These are phyloP conservation scores for Manduca sexta DNA, from an alignment of 1,140 invertebrate species.

Conservation along the genomic window DNA sequence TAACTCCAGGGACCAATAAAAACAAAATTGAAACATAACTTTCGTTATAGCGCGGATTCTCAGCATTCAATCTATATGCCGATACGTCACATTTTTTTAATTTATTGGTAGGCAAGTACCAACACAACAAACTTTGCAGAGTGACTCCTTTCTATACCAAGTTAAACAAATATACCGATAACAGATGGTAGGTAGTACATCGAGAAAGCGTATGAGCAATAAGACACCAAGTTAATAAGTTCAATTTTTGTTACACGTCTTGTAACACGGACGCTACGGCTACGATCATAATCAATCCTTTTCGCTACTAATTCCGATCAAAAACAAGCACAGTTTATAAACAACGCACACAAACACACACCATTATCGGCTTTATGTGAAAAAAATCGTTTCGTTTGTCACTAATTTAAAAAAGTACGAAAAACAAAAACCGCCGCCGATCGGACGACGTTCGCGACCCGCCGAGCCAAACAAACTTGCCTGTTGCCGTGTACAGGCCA, in stretches of 20 bases:
- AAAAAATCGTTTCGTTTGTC: slow-evolving; percentile 49
- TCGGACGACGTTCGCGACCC: slow-evolving; percentile 48
- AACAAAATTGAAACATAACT: no score
- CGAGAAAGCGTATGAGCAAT: slow-evolving; percentile 1
- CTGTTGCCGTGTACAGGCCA: slow-evolving; percentile 26
- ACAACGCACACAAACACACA: slow-evolving; percentile 36
- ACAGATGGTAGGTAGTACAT: no score
- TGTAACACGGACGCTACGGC: slow-evolving; percentile 15
- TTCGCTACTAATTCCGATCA: slow-evolving; percentile 33
- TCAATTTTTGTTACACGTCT: slow-evolving; percentile 40
- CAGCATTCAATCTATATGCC: no score
- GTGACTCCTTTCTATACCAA: no score
- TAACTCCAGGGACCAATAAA: no score
- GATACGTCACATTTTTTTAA: no score
- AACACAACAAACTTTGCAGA: no score
- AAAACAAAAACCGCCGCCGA: slow-evolving; percentile 41
- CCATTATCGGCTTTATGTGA: slow-evolving; percentile 37
- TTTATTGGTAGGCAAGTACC: no score
- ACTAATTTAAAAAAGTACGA: slow-evolving; percentile 42
- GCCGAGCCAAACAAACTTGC: slow-evolving; percentile 62
- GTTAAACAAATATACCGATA: no score
- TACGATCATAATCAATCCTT: slow-evolving; percentile 30
- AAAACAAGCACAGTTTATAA: slow-evolving; percentile 13
- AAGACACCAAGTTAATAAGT: slow-evolving; percentile 10
- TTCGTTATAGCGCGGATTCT: no score